Conservation (phyloP, 1,140 invertebrate species). For the Metopolophium dirhodum region DNA sequence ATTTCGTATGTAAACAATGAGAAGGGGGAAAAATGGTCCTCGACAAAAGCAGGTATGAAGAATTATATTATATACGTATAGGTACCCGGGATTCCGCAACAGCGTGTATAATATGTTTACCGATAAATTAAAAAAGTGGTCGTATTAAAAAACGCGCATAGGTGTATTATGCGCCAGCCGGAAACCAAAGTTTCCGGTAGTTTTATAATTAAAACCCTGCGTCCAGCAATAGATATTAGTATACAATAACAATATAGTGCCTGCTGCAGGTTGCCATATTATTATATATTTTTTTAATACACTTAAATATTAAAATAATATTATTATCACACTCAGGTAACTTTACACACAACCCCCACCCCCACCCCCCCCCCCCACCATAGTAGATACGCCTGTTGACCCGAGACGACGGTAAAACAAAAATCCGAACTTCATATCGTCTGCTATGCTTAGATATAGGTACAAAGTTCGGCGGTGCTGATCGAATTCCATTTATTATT, state of each 20-base stretch:
- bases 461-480: too few species aligned
- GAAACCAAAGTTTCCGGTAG: not conserved
- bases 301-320: not conserved
- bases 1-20: not conserved
- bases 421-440: too few species aligned
- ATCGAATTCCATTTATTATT: too few species aligned
- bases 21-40: not conserved
- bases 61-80: not conserved
- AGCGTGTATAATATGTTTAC: not conserved
- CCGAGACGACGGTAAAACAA: too few species aligned
- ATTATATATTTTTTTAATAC: not conserved
- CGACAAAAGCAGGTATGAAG: not conserved
- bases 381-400: too few species aligned
- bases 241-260: not conserved
- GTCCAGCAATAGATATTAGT: not conserved
- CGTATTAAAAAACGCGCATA: not conserved
- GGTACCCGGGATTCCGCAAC: not conserved
- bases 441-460: too few species aligned
- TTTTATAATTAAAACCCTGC: constrained; percentile 1
- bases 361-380: too few species aligned
- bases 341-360: too few species aligned
- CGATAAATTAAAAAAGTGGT: constrained; percentile 11
- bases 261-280: not conserved
- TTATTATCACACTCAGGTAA: not conserved
- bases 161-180: not conserved